Evolutionary conservation across 2,888 invertebrate species (phyloP).

Genomic region (Tetranychus truncatus): DNA sequence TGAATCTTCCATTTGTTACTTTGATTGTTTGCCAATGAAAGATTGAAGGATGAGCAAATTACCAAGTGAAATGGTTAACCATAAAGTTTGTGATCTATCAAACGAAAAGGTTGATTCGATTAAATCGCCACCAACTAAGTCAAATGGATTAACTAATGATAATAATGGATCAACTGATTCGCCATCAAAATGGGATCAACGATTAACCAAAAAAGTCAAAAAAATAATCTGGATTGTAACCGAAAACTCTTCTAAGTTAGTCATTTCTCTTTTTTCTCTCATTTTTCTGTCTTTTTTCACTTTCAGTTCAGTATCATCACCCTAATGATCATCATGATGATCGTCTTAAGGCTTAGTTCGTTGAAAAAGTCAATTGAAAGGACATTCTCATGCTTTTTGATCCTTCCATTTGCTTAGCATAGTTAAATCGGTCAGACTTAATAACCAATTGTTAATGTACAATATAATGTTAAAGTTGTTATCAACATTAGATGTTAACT

Average conservation of each 20-base stretch:
- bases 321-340: background rate
- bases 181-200: conserved; percentile 1
- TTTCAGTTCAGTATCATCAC: too few species aligned
- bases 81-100: background rate
- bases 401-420: background rate
- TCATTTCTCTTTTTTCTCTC: background rate
- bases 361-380: background rate
- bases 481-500: background rate
- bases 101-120: background rate
- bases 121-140: background rate
- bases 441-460: background rate
- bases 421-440: background rate
- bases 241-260: conserved; percentile 13
- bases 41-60: background rate
- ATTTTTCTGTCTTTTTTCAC: background rate
- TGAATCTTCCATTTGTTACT: too few species aligned
- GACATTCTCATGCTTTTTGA: background rate
- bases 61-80: background rate
- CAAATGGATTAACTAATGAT: background rate
- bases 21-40: background rate
- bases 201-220: background rate
- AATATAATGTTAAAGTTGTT: background rate
- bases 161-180: background rate
- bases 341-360: background rate
- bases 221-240: conserved; percentile 8